Base-by-base conservation (phyloP, 37 sponge, comb jelly and placozoan genomes). In the Diacarnus erythraeanus region DNA sequence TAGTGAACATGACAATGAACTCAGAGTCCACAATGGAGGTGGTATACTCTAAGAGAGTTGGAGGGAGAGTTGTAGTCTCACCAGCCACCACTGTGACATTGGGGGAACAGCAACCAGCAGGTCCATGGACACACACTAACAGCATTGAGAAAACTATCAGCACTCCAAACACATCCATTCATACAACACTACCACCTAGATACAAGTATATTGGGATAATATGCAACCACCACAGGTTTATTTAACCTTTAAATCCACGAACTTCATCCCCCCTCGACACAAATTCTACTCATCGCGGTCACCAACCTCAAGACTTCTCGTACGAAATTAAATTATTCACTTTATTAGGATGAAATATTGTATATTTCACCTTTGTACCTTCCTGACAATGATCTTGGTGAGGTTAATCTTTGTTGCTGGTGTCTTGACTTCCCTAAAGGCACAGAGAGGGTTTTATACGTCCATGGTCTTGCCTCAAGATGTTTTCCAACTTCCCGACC, bases 1-100 rank as follows among this genome's bases (percentile, higher is more conserved):
- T 82, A 23, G 37, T 81, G 83, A 96, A 96, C 5, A 83, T 86
- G 25, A 96, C 91, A 25, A 96, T 96, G 73, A 79, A 93, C 59
- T 96, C 97, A 81, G 84, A 77, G 31, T 77, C 78, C 63, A 84
- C 77, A 40, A 84, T 65, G 38, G 85, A 84, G 47, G 77, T 84
- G 70, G 64, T 36, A 38, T 73, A 84, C 64, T 77, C 33, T 2
- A 74, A 6, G 6, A 12, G 12, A 18, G 2, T 10, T 5, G 35
- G 35, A 65, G 10, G 10, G 33, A 26, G 10, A 71, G 23, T 3
- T n/a, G 22, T 8, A 3, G 3, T 57, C n/a, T 76, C 36, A 23
- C 68, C 76, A 34, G 85, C 72, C 0, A 77, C 78, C 37, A 84
- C 66, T 0, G 85, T 84, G 51, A 40, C 70, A 38, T 84, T 84